Evolutionary conservation across 2,113 vertebrate genomes (phyloP), one percentile per base, ranked within the genome.

Genomic region (Sakesphorus luctuosus): DNA sequence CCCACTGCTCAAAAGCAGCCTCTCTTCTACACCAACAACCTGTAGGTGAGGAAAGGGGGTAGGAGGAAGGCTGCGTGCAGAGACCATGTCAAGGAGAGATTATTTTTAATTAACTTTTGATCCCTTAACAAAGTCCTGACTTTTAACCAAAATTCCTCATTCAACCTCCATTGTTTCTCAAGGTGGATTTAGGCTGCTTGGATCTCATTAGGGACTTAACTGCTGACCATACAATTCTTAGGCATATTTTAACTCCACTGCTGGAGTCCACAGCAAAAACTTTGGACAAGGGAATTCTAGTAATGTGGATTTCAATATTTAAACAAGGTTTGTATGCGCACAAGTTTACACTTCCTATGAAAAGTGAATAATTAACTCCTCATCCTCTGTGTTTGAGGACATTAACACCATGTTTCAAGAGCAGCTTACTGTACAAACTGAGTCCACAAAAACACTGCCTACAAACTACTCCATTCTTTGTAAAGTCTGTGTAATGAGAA

Each of bases 321-420:
- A 94, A 95, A 89, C 84, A 87, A 87, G 53, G 36, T 87, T 94
- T 72, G 71, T 18, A 87, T 10, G 13, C n/a, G 66, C 62, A 69
- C 28, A 78, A 49, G 71, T 56, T 80, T 79, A 66, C 28, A 65
- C 43, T 92, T 91, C 62, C 66, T 58, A 76, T n/a, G 25, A 91
- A 82, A 72, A 94, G 61, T 68, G 40, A 94, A 81, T 94, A 84
- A 96, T 94, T 91, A 96, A 95, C 93, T 89, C 80, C 78, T 89
- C 66, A 52, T 44, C 77, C 49, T 53, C 83, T 68, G 26, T 25
- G 50, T 71, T 84, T 56, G 17, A 89, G 53, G 40, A 84, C 61
- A 78, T 19, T 19, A 43, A 84, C 11, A 16, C 16, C 68, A 33
- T 8, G 14, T 74, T 79, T 77, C 59, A 89, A 77, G 65, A 90